These are phyloP conservation scores for Apteryx mantelli DNA, from an alignment of 2,113 vertebrate species.

Conservation along the genomic window DNA sequence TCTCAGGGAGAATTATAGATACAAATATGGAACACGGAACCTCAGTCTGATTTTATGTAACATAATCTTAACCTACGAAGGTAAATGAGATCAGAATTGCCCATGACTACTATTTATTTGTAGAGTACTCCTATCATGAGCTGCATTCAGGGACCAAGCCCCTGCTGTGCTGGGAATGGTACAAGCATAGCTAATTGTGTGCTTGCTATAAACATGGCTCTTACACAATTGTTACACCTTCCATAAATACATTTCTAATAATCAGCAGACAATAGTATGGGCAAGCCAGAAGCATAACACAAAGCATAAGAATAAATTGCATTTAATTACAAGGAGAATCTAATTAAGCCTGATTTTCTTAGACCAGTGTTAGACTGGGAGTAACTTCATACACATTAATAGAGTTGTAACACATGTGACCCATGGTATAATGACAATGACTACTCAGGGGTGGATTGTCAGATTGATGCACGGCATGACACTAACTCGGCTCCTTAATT, in stretches of 20 bases:
- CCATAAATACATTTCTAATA: slow-evolving; percentile 58
- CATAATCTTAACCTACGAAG: not conserved
- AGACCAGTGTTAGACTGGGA: slow-evolving; percentile 34
- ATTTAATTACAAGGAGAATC: slow-evolving; percentile 68
- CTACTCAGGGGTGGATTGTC: slow-evolving; percentile 61
- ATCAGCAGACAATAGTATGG: slow-evolving; percentile 36
- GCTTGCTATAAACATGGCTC: slow-evolving; percentile 36
- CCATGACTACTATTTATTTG: not conserved
- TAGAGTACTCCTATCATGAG: not conserved
- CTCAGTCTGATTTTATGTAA: not conserved
- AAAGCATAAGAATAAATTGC: slow-evolving; percentile 65
- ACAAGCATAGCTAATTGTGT: slow-evolving; percentile 33
- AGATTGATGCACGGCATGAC: slow-evolving; percentile 45
- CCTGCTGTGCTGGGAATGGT: slow-evolving; percentile 38
- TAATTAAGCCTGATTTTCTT: slow-evolving; percentile 67
- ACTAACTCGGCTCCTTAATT: slow-evolving; percentile 35
- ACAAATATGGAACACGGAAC: not conserved
- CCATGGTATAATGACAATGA: slow-evolving; percentile 41
- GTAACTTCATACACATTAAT: slow-evolving; percentile 67
- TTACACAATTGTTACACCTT: slow-evolving; percentile 54
- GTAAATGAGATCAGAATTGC: slow-evolving; percentile 18
- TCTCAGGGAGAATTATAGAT: not conserved
- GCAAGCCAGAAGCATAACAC: slow-evolving; percentile 51
- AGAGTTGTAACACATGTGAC: slow-evolving; percentile 60
- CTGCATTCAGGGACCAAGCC: slow-evolving; percentile 24